These are phyloP conservation scores for Pantherophis alleghaniensis DNA, from an alignment of 2,797 vertebrate species.

Conservation along the genomic window DNA sequence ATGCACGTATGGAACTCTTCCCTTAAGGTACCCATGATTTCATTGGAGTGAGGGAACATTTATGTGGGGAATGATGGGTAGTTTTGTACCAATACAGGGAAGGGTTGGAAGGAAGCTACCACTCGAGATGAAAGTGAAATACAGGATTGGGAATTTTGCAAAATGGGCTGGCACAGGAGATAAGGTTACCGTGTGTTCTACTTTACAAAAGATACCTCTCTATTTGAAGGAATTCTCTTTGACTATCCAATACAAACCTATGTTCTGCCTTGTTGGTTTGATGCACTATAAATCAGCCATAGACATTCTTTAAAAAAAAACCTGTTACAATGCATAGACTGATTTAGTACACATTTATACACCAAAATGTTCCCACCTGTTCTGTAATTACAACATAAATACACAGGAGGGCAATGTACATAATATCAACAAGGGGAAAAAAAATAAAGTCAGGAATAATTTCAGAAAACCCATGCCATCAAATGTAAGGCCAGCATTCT, in stretches of 20 bases:
- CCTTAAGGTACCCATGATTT: too few relatives aligned
- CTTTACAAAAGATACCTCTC: background rate
- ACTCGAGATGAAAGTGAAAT: background rate
- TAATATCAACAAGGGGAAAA: background rate
- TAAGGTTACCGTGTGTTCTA: background rate
- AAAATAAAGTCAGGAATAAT: background rate
- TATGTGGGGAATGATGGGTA: background rate
- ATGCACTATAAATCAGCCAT: background rate
- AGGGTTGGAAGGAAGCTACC: background rate
- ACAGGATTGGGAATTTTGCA: background rate
- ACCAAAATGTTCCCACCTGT: background rate
- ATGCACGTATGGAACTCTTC: background rate
- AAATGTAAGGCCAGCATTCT: background rate
- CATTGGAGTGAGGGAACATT: background rate
- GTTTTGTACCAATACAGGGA: background rate
- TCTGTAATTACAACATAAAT: background rate
- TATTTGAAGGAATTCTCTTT: background rate
- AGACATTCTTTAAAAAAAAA: background rate
- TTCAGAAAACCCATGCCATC: background rate
- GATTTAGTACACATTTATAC: background rate
- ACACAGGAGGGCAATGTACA: background rate
- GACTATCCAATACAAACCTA: background rate
- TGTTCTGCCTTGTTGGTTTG: background rate
- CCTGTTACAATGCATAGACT: background rate
- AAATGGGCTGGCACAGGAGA: background rate